phyloP scores from a whole-genome alignment of 2,797 vertebrate species.

The Tadarida brasiliensis region DNA sequence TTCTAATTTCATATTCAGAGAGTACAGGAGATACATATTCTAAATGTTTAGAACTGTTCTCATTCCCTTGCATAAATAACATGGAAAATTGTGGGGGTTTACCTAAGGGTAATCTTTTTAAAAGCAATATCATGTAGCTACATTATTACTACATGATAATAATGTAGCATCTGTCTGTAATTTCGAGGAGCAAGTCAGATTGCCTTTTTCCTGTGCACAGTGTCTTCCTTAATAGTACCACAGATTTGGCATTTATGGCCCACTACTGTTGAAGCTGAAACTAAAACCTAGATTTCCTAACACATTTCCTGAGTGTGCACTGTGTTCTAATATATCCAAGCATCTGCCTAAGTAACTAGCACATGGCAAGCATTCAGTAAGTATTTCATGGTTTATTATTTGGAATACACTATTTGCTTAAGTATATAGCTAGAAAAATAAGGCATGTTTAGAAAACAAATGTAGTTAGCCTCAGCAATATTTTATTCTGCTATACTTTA shows the following conservation, averaged over 20 bases:
- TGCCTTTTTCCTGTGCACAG: background rate
- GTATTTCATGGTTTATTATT: background rate
- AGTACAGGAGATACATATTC: slow-evolving; percentile 61
- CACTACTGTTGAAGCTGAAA: too few species aligned
- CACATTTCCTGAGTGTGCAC: too few species aligned
- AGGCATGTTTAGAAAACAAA: background rate
- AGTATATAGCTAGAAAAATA: background rate
- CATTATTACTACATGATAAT: slow-evolving; percentile 24
- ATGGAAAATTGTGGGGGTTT: slow-evolving; percentile 81
- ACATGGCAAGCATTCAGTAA: background rate
- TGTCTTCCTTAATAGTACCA: background rate
- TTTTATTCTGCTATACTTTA: background rate
- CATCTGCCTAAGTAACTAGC: background rate
- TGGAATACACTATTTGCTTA: background rate
- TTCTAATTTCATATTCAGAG: slow-evolving; percentile 73
- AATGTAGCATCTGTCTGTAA: background rate
- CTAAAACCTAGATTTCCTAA: background rate
- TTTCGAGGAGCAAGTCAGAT: slow-evolving; percentile 39
- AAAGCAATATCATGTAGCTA: slow-evolving; percentile 72
- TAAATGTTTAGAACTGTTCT: slow-evolving; percentile 78
- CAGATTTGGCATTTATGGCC: background rate
- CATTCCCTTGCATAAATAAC: slow-evolving; percentile 66
- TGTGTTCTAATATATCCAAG: background rate
- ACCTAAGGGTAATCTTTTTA: slow-evolving; percentile 58
- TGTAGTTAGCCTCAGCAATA: background rate